phyloP scores from a whole-genome alignment of 2,797 vertebrate species.

The Aulostomus chinensis region DNA sequence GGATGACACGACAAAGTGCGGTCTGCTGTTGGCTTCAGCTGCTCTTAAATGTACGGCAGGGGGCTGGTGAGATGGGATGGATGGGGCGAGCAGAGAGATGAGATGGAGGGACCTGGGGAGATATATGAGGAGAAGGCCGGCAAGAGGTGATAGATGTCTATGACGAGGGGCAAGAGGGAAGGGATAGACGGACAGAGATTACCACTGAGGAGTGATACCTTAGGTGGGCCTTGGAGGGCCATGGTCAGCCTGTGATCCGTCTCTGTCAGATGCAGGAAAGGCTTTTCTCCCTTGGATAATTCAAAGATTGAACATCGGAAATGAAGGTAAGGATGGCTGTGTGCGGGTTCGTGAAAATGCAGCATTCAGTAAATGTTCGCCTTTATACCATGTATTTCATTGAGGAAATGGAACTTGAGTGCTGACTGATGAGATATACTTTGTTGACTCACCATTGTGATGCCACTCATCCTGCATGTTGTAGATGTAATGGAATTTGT shows the following conservation, averaged over 20 bases:
- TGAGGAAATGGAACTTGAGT: constrained; percentile 33
- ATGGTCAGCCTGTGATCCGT: constrained; percentile 42
- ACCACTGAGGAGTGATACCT: constrained; percentile 47
- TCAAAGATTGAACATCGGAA: constrained; percentile 27
- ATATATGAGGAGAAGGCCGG: constrained; percentile 59
- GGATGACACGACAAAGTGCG: constrained; percentile 60
- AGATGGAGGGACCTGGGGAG: constrained; percentile 57
- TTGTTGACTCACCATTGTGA: constrained; percentile 60
- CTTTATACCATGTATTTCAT: constrained; percentile 53
- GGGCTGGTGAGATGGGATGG: constrained; percentile 46
- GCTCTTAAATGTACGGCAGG: constrained; percentile 70
- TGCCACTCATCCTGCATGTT: too few species aligned
- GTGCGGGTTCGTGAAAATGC: constrained; percentile 21
- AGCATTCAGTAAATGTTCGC: constrained; percentile 11
- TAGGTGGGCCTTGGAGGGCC: constrained; percentile 28
- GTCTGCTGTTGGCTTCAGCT: constrained; percentile 68
- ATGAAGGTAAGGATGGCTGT: constrained; percentile 20
- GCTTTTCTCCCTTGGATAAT: constrained; percentile 47
- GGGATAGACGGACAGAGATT: constrained; percentile 40
- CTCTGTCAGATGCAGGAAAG: constrained; percentile 56
- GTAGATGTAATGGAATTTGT: too few species aligned
- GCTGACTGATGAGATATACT: constrained; percentile 56
- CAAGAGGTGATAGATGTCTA: constrained; percentile 60
- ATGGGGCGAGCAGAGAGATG: constrained; percentile 51
- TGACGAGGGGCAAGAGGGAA: constrained; percentile 19